Evolutionary conservation across 2,113 vertebrate genomes (phyloP).

Genomic region (Myotis brandtii): DNA sequence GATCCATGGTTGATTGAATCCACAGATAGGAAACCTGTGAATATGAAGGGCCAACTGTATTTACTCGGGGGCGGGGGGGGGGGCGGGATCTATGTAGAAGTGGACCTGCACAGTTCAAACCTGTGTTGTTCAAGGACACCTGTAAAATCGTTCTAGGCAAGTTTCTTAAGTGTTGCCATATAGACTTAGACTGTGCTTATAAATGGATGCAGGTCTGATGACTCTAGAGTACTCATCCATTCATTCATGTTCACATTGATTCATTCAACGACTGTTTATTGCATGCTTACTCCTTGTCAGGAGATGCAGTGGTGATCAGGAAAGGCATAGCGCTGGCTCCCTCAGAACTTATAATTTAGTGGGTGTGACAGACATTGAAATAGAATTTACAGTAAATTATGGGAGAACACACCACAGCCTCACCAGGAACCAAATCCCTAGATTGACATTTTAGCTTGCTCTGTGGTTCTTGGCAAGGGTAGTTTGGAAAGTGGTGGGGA

Average conservation of each 20-base stretch:
- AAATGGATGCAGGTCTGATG: not conserved
- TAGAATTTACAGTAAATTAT: not conserved
- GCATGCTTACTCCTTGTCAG: not conserved
- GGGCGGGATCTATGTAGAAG: not conserved
- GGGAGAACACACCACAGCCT: not conserved
- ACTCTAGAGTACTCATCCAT: too few species aligned
- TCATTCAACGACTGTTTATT: not conserved
- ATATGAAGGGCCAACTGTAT: not conserved
- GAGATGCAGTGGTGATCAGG: not conserved
- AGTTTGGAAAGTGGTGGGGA: not conserved
- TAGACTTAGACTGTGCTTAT: not conserved
- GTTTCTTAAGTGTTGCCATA: not conserved
- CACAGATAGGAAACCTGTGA: not conserved
- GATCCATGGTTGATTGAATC: not conserved
- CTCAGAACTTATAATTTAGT: not conserved
- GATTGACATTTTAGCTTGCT: not conserved
- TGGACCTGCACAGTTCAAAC: not conserved
- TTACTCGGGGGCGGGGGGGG: too few species aligned
- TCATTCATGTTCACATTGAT: not conserved
- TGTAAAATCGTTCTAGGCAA: not conserved
- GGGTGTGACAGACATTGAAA: not conserved
- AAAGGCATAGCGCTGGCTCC: not conserved
- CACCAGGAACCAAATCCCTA: not conserved
- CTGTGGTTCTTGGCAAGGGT: not conserved
- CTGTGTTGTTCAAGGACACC: not conserved